Evolutionary conservation across 2,888 invertebrate genomes (phyloP), one percentile per base, ranked within the genome.

Genomic region (Zaprionus bogoriensis): DNA sequence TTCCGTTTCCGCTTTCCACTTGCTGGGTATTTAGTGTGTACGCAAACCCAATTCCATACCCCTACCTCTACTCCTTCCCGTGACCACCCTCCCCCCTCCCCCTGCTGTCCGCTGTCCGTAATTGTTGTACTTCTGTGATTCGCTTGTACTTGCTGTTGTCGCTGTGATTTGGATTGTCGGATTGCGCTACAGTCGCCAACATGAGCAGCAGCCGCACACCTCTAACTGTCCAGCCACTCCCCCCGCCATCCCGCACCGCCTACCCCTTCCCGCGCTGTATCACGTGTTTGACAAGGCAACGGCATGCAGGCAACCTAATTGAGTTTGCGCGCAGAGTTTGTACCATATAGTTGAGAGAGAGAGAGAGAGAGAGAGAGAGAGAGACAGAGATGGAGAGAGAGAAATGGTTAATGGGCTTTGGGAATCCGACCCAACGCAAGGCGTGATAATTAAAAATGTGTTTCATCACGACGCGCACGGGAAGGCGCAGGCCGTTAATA

Each of bases 1-100:
- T 86, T 80, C 87, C 80, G 81, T 84, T 86, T 80, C 84, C 87
- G 84, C 55, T 86, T 86, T 82, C 65, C 81, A 86, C 87, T 86
- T 84, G 84, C 87, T 86, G 87, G 63, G 81, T 80, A 81, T 80
- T 80, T 80, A 80, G 84, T 86, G 66, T 74, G 63, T 61, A 14
- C 32, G 28, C 25, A 10, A 23, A 3, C 53, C 12, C 10, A 9
- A n/a, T 1, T 14, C 20, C 44, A 27, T 14, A 30, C 30, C 23
- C 27, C 36, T 20, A n/a, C 10, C 5, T 2, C n/a, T 23, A 3
- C 17, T 7, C 14, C 7, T 25, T 23, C 42, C 30, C 12, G n/a
- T 3, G 6, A 4, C 17, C 22, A 3, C 12, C 23, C 12, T 3
- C 6, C 10, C 22, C 14, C 14, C 3, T 3, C 32, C 42, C 12